Evolutionary conservation across 1,140 invertebrate species (phyloP), one percentile per base, ranked within the genome.

Genomic region (Dendrolimus kikuchii): DNA sequence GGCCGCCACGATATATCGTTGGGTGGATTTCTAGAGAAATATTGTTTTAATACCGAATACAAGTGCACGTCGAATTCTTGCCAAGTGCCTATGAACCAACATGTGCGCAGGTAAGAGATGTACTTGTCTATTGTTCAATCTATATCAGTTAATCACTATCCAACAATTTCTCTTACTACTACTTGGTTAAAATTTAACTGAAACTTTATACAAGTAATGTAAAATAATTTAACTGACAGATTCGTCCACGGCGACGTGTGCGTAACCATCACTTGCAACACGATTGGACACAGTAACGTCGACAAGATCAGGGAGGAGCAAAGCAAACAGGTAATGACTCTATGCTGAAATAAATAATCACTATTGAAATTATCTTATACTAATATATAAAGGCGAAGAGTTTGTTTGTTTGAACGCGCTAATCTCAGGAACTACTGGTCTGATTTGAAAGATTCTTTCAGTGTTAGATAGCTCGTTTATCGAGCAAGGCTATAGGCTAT

Each of bases 1-100:
- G 96, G 96, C 0, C 89, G 91, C 9, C 96, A 98, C 71, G 98
- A 99, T 77, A 98, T 99, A 57, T 94, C 97, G 4, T 80, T 99
- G 5, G 98, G 98, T 43, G 93, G 92, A 58, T 99, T 99, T 81
- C 87, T 99, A 3, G 95, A 98, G 78, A 90, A 94, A 48, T 98
- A 98, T 75, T 99, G 97, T 81, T 95, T 98, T 71, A 91, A 93
- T 57, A 88, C 90, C 8, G 91, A 93, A 2, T 97, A 96, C 74
- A 91, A 91, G 39, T 99, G 98, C 75, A 94, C 94, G 0, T 95
- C 94, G 0, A 86, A 90, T 62, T 85, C 88, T 39, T 99, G 97
- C 84, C 91, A 93, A 39, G 91, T 93, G 5, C 92, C 96, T 4
- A 97, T 99, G 90, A 88, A 95, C 40, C 93, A 96, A 46, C 98